A percentile compares a stretch with the other conserved stretches of the same genome.
phyloP scores from a whole-genome alignment of 2,888 invertebrate species.

The Arge pagana region DNA sequence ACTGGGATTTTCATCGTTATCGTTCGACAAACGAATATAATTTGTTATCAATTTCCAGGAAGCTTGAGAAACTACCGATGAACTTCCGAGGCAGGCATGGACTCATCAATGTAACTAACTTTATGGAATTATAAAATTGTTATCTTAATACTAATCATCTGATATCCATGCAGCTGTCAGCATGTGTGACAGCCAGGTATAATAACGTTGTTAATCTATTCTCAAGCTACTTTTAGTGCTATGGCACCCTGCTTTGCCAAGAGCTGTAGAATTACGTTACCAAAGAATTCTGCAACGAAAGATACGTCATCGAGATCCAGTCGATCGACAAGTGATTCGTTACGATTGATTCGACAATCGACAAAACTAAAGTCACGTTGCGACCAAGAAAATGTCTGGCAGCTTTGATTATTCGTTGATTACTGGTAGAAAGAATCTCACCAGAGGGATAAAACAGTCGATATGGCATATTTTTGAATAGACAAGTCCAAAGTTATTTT shows the following conservation, averaged over 20 bases:
- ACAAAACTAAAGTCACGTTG: too few relatives aligned
- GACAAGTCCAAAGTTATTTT: neutral
- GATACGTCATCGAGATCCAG: too few relatives aligned
- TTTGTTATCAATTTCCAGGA: constrained; percentile 1
- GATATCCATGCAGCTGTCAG: constrained; percentile 54
- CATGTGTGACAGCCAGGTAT: constrained; percentile 44
- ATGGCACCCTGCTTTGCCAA: constrained; percentile 21
- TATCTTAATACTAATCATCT: constrained; percentile 29
- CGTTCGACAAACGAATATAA: constrained; percentile 39
- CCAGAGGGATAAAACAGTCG: neutral
- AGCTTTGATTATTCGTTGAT: too few relatives aligned
- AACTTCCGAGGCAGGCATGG: neutral
- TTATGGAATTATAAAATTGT: neutral
- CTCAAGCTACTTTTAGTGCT: constrained; percentile 13
- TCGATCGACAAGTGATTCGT: too few relatives aligned
- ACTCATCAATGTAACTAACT: neutral
- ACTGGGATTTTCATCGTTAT: too few relatives aligned
- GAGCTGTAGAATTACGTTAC: constrained; percentile 4
- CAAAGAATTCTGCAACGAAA: too few relatives aligned
- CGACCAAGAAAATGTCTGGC: too few relatives aligned
- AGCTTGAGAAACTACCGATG: constrained; percentile 15
- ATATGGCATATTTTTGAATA: neutral
- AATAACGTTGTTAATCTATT: too few relatives aligned
- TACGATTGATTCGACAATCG: too few relatives aligned
- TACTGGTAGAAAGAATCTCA: too few relatives aligned